A percentile compares a stretch with the other conserved stretches of the same genome.
These are phyloP conservation scores for Psylliodes chrysocephalus DNA, from an alignment of 2,888 invertebrate genomes.

Conservation along the genomic window DNA sequence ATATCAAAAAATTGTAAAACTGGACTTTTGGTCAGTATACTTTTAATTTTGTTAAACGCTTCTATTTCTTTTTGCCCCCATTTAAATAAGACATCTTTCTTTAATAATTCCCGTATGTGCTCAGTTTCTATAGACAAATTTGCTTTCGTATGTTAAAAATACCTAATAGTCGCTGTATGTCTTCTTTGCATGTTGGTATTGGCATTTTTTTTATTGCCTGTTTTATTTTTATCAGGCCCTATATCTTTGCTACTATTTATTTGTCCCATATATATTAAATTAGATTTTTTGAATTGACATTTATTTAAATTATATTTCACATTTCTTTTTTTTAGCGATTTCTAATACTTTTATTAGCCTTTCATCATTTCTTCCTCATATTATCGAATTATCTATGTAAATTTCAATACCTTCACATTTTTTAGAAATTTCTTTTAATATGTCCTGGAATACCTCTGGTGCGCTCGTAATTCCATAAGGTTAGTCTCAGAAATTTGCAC, in stretches of 20 bases:
- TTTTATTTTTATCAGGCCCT: too few relatives aligned
- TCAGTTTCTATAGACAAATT: too few relatives aligned
- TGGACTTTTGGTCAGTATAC: slow-evolving; percentile 22
- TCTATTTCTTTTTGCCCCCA: slow-evolving; percentile 26
- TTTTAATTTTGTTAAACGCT: slow-evolving; percentile 33
- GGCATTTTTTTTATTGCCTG: slow-evolving; percentile 27
- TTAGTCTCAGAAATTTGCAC: slow-evolving; percentile 28
- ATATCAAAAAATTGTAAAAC: slow-evolving; percentile 34
- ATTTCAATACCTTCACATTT: too few relatives aligned
- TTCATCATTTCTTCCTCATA: slow-evolving; percentile 41
- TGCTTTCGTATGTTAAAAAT: not conserved
- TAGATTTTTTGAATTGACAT: not conserved
- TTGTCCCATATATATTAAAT: slow-evolving; percentile 47
- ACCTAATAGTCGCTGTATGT: not conserved
- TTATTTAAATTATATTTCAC: not conserved
- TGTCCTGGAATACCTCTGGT: slow-evolving; percentile 18
- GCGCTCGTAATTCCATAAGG: slow-evolving; percentile 31
- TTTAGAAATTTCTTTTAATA: not conserved
- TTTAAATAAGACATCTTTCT: too few relatives aligned
- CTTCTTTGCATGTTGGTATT: not conserved
- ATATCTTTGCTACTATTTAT: slow-evolving; percentile 37
- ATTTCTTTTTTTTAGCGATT: slow-evolving; percentile 26
- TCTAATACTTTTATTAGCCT: slow-evolving; percentile 41
- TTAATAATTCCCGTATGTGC: too few relatives aligned
- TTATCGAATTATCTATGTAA: slow-evolving; percentile 49